Conservation (phyloP, 2,113 vertebrate species). For the Toxotes chatareus region DNA sequence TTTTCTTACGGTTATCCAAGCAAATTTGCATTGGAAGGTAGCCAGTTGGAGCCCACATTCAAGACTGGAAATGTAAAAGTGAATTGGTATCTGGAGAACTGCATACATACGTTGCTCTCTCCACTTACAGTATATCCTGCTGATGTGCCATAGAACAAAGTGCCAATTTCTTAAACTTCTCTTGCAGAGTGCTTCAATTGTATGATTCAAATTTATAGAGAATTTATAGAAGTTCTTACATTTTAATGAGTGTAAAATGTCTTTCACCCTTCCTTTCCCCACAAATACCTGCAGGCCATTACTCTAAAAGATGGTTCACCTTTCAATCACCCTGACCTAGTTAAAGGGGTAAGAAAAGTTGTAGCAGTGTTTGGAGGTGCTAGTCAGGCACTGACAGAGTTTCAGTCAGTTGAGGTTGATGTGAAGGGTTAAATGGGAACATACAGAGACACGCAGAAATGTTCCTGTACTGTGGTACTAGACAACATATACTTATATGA, state of each 20-base stretch:
- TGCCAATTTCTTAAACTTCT: background rate
- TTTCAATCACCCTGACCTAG: slow-evolving; percentile 21
- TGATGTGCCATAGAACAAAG: slow-evolving; percentile 3
- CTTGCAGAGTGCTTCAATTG: background rate
- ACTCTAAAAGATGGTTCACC: background rate
- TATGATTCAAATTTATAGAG: slow-evolving; percentile 1
- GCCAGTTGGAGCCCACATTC: slow-evolving; percentile 5
- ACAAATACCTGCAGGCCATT: background rate
- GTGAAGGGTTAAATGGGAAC: slow-evolving; percentile 46
- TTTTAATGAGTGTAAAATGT: slow-evolving; percentile 21
- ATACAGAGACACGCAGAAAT: slow-evolving; percentile 42
- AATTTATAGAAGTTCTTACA: background rate
- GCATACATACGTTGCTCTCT: background rate
- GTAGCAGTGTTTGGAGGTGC: slow-evolving; percentile 18
- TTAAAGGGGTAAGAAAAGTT: slow-evolving; percentile 36
- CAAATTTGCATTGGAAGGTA: background rate
- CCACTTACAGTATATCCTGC: background rate
- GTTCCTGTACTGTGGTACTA: slow-evolving; percentile 49
- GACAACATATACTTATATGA: slow-evolving; percentile 63
- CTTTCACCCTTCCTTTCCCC: background rate
- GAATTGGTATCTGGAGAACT: background rate
- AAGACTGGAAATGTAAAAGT: background rate
- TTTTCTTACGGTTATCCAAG: background rate
- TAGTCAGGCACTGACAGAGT: slow-evolving; percentile 17
- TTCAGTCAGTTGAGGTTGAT: slow-evolving; percentile 32